Evolutionary conservation across 2,888 invertebrate species (phyloP).

Genomic region (Rhagophthalmus giganteus): DNA sequence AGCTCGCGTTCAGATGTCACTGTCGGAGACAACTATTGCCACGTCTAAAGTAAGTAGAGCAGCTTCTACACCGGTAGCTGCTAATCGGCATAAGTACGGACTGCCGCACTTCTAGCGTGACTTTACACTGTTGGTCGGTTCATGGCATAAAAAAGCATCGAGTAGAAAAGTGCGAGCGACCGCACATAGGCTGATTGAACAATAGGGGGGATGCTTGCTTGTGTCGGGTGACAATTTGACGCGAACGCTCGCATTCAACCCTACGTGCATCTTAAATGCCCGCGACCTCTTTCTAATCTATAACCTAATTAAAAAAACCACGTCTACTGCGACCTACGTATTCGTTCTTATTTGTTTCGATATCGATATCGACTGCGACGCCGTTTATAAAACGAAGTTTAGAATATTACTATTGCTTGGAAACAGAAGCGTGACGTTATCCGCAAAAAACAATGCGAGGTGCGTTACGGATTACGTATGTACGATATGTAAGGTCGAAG

Average conservation of each 20-base stretch:
- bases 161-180: conserved; percentile 50
- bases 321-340: too few species aligned
- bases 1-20: conserved; percentile 43
- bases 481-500: neutral
- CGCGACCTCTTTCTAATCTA: neutral
- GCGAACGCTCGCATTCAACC: conserved; percentile 18
- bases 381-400: conserved; percentile 1
- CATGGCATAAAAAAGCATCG: conserved; percentile 50
- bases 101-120: conserved; percentile 45
- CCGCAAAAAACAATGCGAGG: neutral
- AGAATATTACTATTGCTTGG: neutral
- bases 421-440: neutral
- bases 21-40: conserved; percentile 45
- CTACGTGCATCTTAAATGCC: conserved; percentile 4
- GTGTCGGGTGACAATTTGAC: conserved; percentile 40
- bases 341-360: too few species aligned
- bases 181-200: conserved; percentile 46
- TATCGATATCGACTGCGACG: too few species aligned
- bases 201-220: conserved; percentile 45
- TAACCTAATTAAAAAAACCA: too few species aligned
- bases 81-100: conserved; percentile 44
- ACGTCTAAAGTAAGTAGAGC: conserved; percentile 51
- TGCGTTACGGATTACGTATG: neutral
- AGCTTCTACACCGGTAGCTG: conserved; percentile 42
- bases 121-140: conserved; percentile 47